A percentile compares a stretch with the other conserved stretches of the same genome.
These are phyloP conservation scores for Sclerurus mexicanus DNA, from an alignment of 2,113 vertebrate genomes.

Conservation along the genomic window DNA sequence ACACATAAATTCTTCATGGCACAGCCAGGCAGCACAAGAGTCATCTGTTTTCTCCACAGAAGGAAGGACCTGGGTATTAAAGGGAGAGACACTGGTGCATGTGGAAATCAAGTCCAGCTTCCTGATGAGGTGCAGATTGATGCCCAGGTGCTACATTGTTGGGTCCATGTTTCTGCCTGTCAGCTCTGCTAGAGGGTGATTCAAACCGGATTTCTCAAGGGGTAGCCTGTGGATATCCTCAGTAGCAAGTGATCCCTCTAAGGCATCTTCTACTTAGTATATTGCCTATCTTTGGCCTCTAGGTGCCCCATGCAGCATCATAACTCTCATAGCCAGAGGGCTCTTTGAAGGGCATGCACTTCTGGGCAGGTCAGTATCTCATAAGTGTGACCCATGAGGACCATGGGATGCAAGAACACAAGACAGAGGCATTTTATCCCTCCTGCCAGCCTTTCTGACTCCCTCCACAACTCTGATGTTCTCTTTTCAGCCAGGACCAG, in stretches of 20 bases:
- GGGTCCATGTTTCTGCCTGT: not conserved
- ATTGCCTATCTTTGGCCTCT: not conserved
- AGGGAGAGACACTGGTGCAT: not conserved
- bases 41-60: not conserved
- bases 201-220: not conserved
- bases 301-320: not conserved
- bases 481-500: not conserved
- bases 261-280: not conserved
- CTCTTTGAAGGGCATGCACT: not conserved
- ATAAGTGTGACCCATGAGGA: not conserved
- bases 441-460: not conserved
- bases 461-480: not conserved
- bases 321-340: not conserved
- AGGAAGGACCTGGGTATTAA: not conserved
- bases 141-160: not conserved
- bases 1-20: accelerated
- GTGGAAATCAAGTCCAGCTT: not conserved
- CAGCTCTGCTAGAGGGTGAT: not conserved
- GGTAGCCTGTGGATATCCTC: not conserved
- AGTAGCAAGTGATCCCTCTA: not conserved
- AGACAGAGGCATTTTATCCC: not conserved
- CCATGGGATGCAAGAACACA: not conserved
- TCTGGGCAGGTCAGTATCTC: not conserved
- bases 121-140: not conserved
- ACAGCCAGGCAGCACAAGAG: not conserved